Evolutionary conservation across 1,140 invertebrate species (phyloP).

Genomic region (Onthophagus taurus): DNA sequence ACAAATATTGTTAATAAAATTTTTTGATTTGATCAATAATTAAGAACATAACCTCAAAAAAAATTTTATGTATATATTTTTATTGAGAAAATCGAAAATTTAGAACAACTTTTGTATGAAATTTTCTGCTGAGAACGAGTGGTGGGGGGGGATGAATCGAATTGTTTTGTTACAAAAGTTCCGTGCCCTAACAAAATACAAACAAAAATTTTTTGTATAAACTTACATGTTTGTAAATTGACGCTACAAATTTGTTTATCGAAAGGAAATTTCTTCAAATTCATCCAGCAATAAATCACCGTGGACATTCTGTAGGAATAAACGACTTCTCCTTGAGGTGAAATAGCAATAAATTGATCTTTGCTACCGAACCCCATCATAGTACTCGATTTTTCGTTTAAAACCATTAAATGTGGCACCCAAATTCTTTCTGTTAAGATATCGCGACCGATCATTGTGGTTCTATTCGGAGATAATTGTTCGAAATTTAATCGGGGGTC

Average conservation of each 20-base stretch:
- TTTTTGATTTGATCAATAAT: too few species aligned
- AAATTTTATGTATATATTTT: too few species aligned
- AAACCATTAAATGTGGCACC: conserved; percentile 70
- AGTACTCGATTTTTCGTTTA: conserved; percentile 67
- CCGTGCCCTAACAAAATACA: too few species aligned
- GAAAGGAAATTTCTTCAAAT: conserved; percentile 77
- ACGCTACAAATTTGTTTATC: conserved; percentile 71
- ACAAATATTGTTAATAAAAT: too few species aligned
- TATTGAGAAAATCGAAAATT: too few species aligned
- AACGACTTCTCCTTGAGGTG: conserved; percentile 63
- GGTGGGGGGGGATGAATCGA: too few species aligned
- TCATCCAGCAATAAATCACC: conserved; percentile 69
- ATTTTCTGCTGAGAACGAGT: too few species aligned
- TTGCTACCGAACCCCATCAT: conserved; percentile 66
- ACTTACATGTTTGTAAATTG: conserved; percentile 72
- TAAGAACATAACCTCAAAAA: too few species aligned
- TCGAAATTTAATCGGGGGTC: conserved; percentile 58
- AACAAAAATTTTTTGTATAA: too few species aligned
- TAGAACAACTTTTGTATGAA: too few species aligned
- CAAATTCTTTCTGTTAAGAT: conserved; percentile 61
- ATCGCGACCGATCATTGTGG: conserved; percentile 59
- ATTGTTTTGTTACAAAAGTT: too few species aligned
- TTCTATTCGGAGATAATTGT: conserved; percentile 52
- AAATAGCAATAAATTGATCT: conserved; percentile 67
- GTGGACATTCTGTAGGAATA: conserved; percentile 66